phyloP scores from a whole-genome alignment of 2,113 vertebrate genomes.

The Ploceus nigricollis region DNA sequence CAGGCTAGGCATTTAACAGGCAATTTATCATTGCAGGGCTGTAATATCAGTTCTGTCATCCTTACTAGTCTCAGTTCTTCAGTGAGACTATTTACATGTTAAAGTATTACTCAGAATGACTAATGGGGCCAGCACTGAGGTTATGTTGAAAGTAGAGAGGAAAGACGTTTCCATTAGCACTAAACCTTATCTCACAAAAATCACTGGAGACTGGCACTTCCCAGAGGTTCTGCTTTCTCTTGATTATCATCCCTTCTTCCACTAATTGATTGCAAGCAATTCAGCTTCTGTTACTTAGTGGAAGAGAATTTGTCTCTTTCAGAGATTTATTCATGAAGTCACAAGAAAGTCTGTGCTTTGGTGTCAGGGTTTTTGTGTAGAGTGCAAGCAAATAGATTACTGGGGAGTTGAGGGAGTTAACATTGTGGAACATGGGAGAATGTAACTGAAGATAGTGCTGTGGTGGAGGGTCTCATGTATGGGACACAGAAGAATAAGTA shows the following conservation, averaged over 20 bases:
- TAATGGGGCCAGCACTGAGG: not conserved
- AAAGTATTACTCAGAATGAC: slow-evolving; percentile 30
- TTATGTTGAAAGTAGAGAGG: not conserved
- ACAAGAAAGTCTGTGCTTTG: not conserved
- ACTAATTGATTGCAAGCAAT: slow-evolving; percentile 10
- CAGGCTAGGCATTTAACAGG: not conserved
- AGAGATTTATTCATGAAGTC: not conserved
- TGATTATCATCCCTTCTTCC: slow-evolving; percentile 9
- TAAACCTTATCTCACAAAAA: slow-evolving; percentile 31
- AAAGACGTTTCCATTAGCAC: not conserved
- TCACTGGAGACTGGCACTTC: not conserved
- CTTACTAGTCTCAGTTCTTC: not conserved
- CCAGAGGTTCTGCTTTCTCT: slow-evolving; percentile 1
- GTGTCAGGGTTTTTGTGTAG: not conserved
- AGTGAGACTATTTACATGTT: slow-evolving; percentile 24
- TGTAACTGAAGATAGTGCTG: not conserved
- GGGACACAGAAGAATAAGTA: not conserved
- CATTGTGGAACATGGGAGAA: not conserved
- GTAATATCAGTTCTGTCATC: not conserved
- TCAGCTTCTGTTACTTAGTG: not conserved
- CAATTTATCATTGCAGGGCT: not conserved
- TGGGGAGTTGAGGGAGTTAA: not conserved
- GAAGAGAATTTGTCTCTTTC: not conserved
- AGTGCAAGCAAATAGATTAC: not conserved
- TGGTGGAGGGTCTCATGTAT: not conserved